Conservation (phyloP, 2,888 invertebrate genomes). For the Leptopilina drosophilae region DNA sequence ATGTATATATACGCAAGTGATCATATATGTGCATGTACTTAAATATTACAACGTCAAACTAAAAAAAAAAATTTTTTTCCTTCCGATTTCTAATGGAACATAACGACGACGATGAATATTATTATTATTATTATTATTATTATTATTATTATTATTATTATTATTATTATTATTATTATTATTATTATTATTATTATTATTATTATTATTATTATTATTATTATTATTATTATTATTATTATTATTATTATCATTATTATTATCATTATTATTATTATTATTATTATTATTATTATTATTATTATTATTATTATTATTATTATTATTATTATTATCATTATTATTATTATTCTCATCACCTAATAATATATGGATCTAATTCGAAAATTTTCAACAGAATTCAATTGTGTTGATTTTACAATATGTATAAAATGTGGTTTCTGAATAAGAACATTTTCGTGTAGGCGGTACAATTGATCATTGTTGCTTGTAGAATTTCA, state of each 20-base stretch:
- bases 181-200: neutral
- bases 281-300: neutral
- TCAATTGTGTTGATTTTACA: neutral
- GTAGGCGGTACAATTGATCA: constrained; percentile 23
- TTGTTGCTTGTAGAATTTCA: constrained; percentile 17
- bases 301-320: neutral
- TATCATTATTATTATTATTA: neutral
- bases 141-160: neutral
- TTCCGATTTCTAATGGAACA: neutral
- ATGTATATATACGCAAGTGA: neutral
- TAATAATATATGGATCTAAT: neutral
- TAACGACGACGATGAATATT: too few relatives aligned
- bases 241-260: neutral
- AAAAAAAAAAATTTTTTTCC: neutral
- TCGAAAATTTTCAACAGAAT: neutral
- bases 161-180: neutral
- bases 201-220: neutral
- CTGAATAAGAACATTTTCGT: neutral
- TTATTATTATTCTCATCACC: too few relatives aligned
- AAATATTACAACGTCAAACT: constrained; percentile 5
- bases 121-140: neutral
- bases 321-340: neutral
- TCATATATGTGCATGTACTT: constrained; percentile 4
- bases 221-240: neutral
- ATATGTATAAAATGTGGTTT: neutral